phyloP scores from a whole-genome alignment of 2,797 vertebrate genomes.

The Myotis planiceps region DNA sequence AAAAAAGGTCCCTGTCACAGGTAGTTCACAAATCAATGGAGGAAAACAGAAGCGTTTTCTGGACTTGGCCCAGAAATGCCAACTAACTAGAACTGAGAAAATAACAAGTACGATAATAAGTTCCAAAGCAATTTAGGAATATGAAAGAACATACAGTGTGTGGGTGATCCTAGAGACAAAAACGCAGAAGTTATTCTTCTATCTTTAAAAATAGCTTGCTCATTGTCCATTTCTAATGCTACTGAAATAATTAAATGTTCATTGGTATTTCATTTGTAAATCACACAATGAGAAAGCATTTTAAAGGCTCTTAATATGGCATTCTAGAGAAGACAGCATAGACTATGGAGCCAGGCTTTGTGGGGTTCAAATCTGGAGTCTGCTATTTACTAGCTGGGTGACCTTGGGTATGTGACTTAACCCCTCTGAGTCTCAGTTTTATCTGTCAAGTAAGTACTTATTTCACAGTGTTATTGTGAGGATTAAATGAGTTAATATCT shows the following conservation, averaged over 20 bases:
- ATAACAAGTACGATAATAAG: background rate
- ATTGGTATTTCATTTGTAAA: constrained; percentile 24
- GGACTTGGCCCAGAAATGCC: background rate
- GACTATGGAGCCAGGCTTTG: background rate
- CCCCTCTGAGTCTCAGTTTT: background rate
- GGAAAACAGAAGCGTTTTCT: background rate
- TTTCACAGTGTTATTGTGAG: background rate
- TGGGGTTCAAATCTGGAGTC: background rate
- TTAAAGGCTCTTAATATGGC: background rate
- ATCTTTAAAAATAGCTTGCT: constrained; percentile 41
- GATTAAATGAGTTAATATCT: background rate
- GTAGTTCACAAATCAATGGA: background rate
- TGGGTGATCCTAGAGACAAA: background rate
- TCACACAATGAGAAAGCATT: background rate
- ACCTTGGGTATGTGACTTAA: background rate
- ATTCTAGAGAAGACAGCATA: background rate
- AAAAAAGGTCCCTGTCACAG: background rate
- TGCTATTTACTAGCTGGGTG: background rate
- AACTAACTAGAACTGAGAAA: constrained; percentile 25
- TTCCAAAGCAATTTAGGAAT: background rate
- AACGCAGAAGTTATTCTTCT: background rate
- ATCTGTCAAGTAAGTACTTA: background rate
- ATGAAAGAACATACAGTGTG: background rate
- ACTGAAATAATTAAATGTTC: background rate
- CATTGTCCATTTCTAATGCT: background rate